Percentiles rank a stretch among this genome's conserved stretches.
Conservation (phyloP, 2,797 vertebrate species). For the Xenopus petersii region DNA sequence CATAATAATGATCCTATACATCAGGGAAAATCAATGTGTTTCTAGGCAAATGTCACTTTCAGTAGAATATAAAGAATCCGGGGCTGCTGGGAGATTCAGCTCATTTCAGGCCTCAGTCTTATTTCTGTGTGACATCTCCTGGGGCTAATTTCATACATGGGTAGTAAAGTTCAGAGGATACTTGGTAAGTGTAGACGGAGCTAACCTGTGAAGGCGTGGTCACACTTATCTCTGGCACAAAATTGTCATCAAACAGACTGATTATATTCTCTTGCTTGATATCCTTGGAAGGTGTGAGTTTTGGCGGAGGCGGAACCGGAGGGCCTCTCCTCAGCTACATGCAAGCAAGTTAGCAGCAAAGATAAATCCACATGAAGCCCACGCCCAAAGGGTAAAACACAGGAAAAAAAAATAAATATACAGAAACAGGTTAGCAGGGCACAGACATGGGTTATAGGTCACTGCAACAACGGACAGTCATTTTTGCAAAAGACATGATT, state of each 20-base stretch:
- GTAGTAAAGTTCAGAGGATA: constrained; percentile 45
- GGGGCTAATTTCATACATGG: background rate
- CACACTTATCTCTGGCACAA: constrained; percentile 91
- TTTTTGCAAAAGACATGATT: too few species aligned
- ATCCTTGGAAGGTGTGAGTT: constrained; percentile 94
- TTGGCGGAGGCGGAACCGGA: constrained; percentile 92
- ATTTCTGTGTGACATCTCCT: constrained; percentile 51
- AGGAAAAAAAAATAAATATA: constrained; percentile 61
- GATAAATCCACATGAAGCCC: constrained; percentile 50
- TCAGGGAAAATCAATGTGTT: too few species aligned
- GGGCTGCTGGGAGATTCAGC: too few species aligned
- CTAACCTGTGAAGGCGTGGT: constrained; percentile 96
- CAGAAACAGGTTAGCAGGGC: constrained; percentile 65
- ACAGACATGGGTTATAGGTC: constrained; percentile 44
- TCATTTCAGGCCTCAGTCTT: too few species aligned
- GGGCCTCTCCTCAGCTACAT: constrained; percentile 87
- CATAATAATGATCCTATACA: too few species aligned
- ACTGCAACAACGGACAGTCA: background rate
- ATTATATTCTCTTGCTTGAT: constrained; percentile 96
- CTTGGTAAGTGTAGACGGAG: constrained; percentile 56
- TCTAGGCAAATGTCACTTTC: too few species aligned
- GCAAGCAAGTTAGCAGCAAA: constrained; percentile 55
- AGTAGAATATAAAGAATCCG: too few species aligned
- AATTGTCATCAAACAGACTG: constrained; percentile 91
- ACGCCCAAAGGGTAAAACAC: constrained; percentile 39